These are phyloP conservation scores for Percopsis omiscomaycus DNA, from an alignment of 2,797 vertebrate species.

Conservation along the genomic window DNA sequence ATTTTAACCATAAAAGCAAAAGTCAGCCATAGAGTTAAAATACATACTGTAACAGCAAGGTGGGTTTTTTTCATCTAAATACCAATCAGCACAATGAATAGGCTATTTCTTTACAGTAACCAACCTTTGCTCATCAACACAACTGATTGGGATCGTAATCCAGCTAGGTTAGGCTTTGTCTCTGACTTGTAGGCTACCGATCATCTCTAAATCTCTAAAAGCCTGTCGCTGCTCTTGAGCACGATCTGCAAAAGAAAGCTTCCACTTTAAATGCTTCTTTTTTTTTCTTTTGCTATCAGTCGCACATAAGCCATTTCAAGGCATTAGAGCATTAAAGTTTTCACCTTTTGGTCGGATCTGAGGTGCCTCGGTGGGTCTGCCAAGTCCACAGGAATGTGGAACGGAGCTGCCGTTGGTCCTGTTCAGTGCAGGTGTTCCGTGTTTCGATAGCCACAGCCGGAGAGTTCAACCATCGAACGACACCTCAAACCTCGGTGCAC, in stretches of 20 bases:
- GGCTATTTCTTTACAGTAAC: background rate
- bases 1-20: background rate
- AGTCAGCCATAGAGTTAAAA: too few species aligned
- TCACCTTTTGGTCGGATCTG: conserved; percentile 64
- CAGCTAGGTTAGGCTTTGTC: conserved; percentile 8
- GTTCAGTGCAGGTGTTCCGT: conserved; percentile 58
- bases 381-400: conserved; percentile 72
- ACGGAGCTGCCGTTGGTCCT: conserved; percentile 50
- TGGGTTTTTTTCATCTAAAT: background rate
- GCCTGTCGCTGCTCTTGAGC: background rate
- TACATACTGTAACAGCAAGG: too few species aligned
- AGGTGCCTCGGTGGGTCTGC: conserved; percentile 26
- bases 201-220: conserved; percentile 8
- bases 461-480: conserved; percentile 59
- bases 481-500: conserved; percentile 26
- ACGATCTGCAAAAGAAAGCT: too few species aligned
- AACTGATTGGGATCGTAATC: conserved; percentile 2
- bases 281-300: background rate
- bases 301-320: conserved; percentile 5
- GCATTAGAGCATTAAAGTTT: background rate
- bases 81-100: background rate
- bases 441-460: conserved; percentile 35
- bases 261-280: too few species aligned
- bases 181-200: conserved; percentile 14
- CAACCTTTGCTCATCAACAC: background rate